Base-by-base conservation (phyloP, 2,888 invertebrate genomes). In the Ectropis crepuscularia region DNA sequence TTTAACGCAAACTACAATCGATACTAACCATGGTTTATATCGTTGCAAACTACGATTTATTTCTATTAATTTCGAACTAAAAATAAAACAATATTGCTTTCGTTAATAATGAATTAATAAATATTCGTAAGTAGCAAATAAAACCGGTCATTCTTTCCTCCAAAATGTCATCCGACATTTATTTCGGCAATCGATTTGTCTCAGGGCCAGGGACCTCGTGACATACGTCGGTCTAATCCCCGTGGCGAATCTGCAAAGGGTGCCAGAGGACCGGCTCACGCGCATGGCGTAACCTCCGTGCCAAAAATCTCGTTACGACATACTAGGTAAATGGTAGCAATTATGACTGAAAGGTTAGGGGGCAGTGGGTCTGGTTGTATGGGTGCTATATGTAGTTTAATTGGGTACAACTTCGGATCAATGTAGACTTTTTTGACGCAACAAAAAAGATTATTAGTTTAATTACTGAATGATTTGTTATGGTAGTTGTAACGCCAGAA, bases 191-290 rank as follows among this genome's bases (percentile, higher is more conserved):
- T 61, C 55, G 28, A 57, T 61, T 55, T 36, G 63, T 49, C 70
- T 68, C 57, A 58, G 68, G 65, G 69, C 72, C 70, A 51, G 45
- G 58, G 47, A 63, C 63, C 66, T 73, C 72, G 68, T 72, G 74
- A 75, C 72, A 74, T 71, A 76, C 70, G 72, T 63, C 65, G 45
- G 68, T 68, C 72, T 81, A 83, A 84, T 80, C 80, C 78, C 80
- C 80, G 78, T 75, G 64, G 63, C 85, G 76, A 86, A 86, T 85
- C 78, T 61, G 69, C 74, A 79, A 81, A 85, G 83, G 85, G 82
- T 82, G 79, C 63, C 72, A 62, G 58, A 58, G 68, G 61, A 67
- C 58, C 71, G 64, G 76, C 81, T 82, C 85, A 85, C 83, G 83
- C 75, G 65, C 43, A 49, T 79, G 74, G 53, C 67, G 75, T 72